Base-by-base conservation (phyloP, 2,888 invertebrate species). In the Lithophane semibrunnea region DNA sequence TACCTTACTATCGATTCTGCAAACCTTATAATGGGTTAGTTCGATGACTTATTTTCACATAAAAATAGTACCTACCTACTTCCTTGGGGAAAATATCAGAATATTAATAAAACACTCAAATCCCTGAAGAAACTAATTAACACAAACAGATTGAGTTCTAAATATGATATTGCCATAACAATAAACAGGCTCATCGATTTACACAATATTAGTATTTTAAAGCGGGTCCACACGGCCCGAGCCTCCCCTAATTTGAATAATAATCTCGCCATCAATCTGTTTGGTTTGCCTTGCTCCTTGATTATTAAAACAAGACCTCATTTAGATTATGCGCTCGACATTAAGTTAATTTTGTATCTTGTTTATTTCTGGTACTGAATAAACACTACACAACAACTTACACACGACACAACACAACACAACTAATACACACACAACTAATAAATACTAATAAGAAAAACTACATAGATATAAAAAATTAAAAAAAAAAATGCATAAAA, bases 211-310 rank as follows among this genome's bases (percentile, higher is more conserved):
- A 84, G 80, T 81, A 80, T 81, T 87, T 82, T 78, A 75, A 79
- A 74, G 77, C 70, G 71, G 78, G 83, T 85, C 85, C 83, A 82
- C 73, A 79, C 73, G 68, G 82, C 84, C 91, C 91, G 77, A 75
- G 61, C 82, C 80, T 90, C 90, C 93, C 86, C 92, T 91, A 90
- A 92, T 92, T 92, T 91, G 89, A 91, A 92, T 92, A 90, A 91
- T 92, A 92, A 92, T 93, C 93, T 92, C 86, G 78, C 89, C 89
- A 92, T 92, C 92, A 92, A 91, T 93, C 92, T 91, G 86, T 90
- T 91, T 91, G 88, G 86, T 90, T 91, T 91, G 88, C 86, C 84
- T 85, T 88, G 90, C 90, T 91, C 88, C 88, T 90, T 90, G 89
- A 91, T 91, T 91, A 92, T 92, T 92, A 92, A 91, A 92, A 91